phyloP scores from a whole-genome alignment of 2,113 vertebrate species.

The Irena cyanogastra region DNA sequence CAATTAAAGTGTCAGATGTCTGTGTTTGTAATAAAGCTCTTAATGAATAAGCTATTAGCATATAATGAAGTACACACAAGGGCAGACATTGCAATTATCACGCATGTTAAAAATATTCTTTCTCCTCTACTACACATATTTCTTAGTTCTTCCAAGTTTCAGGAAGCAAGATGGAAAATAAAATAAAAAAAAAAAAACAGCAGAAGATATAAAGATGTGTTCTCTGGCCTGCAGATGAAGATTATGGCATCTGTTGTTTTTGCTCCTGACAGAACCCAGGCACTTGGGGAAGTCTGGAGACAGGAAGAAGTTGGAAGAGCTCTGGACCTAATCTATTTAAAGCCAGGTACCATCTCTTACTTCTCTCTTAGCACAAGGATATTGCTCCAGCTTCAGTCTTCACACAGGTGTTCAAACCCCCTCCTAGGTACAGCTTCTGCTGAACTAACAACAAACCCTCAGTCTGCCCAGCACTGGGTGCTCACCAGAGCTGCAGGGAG shows the following conservation, averaged over 20 bases:
- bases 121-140: not conserved
- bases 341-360: not conserved
- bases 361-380: not conserved
- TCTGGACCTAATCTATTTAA: not conserved
- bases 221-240: not conserved
- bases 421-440: not conserved
- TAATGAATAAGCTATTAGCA: not conserved
- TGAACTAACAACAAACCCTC: not conserved
- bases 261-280: not conserved
- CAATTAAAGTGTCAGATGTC: not conserved
- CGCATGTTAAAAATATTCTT: not conserved
- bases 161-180: not conserved
- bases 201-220: not conserved
- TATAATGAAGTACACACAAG: not conserved
- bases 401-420: not conserved
- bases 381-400: not conserved
- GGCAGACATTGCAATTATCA: not conserved
- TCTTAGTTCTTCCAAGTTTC: not conserved
- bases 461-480: not conserved
- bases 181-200: not conserved
- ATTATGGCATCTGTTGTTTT: not conserved
- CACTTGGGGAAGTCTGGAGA: not conserved
- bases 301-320: not conserved
- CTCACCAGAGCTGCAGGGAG: not conserved
- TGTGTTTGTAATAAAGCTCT: not conserved